Base-by-base conservation (phyloP, 2,113 vertebrate species). In the Cyprinodon variegatus region DNA sequence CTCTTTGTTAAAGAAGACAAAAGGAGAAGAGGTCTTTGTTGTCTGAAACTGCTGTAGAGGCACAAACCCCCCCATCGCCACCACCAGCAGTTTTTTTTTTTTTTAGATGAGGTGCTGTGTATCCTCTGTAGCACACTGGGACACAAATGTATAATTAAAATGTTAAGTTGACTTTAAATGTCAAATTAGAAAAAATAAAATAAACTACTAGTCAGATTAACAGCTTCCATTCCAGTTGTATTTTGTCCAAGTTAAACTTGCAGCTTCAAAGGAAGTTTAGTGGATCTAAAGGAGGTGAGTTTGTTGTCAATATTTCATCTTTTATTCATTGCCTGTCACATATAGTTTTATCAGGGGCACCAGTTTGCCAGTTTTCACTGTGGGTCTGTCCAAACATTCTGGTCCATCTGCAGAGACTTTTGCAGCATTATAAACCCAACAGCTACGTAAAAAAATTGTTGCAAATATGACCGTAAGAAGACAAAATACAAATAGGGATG, bases 1-100 rank as follows among this genome's bases (percentile, higher is more conserved):
- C 69, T 88, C 86, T 89, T 93, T 93, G 89, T 90, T 87, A 46
- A 38, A 37, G 80, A 70, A 83, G 88, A 91, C 92, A 93, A 91
- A 29, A 90, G 87, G 80, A 61, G 46, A 68, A 37, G 61, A 69
- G n/a, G 65, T 84, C 79, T 91, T 76, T 86, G 85, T 89, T 84
- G 75, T 76, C 84, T 74, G 78, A 83, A 79, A 61, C 22, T 70
- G 59, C 67, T 77, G 82, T 70, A 65, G 68, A 57, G 72, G 72
- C 37, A 69, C 50, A 71, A 22, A 11, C 1, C 4, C 14, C 50
- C 17, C 46, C 62, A 50, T 20, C 62, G 45, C 48, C 20, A 14
- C 11, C 2, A 29, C 29, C 29, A 29, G 29, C 29, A 29, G 29
- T 29, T 10, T 3, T 40, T 20, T 4, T 13, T 13, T 11, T 3